Evolutionary conservation across 64 coral and sea anemone genomes (phyloP), one percentile per base, ranked within the genome.

Genomic region (Porites australiensis): DNA sequence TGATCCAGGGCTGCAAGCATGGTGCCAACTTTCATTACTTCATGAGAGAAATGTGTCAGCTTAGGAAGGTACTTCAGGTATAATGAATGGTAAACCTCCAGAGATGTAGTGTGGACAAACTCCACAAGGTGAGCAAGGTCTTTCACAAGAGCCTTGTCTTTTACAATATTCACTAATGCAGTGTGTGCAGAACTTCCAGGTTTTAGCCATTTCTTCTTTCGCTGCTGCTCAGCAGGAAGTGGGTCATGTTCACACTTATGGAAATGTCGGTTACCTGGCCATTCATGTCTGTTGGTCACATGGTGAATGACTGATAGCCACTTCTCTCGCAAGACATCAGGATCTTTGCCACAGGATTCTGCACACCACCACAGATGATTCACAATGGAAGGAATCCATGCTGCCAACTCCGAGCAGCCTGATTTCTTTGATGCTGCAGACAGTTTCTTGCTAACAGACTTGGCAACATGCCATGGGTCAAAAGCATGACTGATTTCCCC

Each of bases 401-500:
- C 43, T 50, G 68, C n/a, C 44, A 92, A 52, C 19, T 74, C 78
- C 2, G 64, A 48, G 49, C 77, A 82, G 27, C 70, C 79, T 58
- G 82, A 76, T 60, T 69, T 83, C 60, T 84, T 85, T 51, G 90
- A 71, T 70, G 67, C 79, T 76, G 67, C 79, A 44, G 70, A 77
- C 44, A 92, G 53, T 47, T 92, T 92, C 45, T 93, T 93, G 10
- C 72, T 93, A 6, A 93, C 66, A 50, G 72, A 64, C 74, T 88
- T 93, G 12, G 85, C 92, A 43, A 93, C 8, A 27, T 93, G 92
- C 92, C 92, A 93, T 6, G 82, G 73, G 53, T 93, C 92, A 82
- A 87, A 93, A 16, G 79, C 64, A 46, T 93, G 84, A 45, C 75
- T 43, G 16, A 88, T 88, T 8, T 58, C 8, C 6, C 50, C 49